These are phyloP conservation scores for Aporophyla lueneburgensis DNA, from an alignment of 2,888 invertebrate species.

Conservation along the genomic window DNA sequence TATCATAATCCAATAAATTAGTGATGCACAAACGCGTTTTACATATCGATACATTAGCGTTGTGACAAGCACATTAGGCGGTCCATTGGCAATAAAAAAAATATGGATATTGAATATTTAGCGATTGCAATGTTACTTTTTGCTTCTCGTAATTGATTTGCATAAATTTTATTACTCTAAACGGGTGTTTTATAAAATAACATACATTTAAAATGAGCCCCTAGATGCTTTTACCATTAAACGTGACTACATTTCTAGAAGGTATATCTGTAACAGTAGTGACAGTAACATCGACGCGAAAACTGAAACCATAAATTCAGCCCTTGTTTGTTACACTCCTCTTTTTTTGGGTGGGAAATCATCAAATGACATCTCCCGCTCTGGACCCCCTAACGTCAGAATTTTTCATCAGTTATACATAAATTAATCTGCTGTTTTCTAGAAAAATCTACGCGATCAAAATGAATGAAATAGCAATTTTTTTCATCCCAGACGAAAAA, in stretches of 20 bases:
- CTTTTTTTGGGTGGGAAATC: too few species aligned
- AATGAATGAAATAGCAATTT: too few species aligned
- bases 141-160: constrained; percentile 43
- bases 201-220: constrained; percentile 12
- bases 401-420: too few species aligned
- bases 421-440: too few species aligned
- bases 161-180: constrained; percentile 57
- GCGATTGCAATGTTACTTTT: constrained; percentile 41
- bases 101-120: constrained; percentile 51
- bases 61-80: constrained; percentile 68
- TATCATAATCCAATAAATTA: constrained; percentile 69
- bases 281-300: too few species aligned
- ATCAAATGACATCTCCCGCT: too few species aligned
- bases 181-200: constrained; percentile 36
- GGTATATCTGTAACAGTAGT: too few species aligned
- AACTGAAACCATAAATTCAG: too few species aligned
- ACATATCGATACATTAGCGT: constrained; percentile 69
- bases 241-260: constrained; percentile 4
- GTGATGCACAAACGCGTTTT: constrained; percentile 70
- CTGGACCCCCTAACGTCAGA: too few species aligned
- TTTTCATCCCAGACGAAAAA: too few species aligned
- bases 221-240: constrained; percentile 30
- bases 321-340: too few species aligned
- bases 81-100: constrained; percentile 54
- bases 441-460: too few species aligned